Base-by-base conservation (phyloP, 2,797 vertebrate species). In the Gambusia yucatana region DNA sequence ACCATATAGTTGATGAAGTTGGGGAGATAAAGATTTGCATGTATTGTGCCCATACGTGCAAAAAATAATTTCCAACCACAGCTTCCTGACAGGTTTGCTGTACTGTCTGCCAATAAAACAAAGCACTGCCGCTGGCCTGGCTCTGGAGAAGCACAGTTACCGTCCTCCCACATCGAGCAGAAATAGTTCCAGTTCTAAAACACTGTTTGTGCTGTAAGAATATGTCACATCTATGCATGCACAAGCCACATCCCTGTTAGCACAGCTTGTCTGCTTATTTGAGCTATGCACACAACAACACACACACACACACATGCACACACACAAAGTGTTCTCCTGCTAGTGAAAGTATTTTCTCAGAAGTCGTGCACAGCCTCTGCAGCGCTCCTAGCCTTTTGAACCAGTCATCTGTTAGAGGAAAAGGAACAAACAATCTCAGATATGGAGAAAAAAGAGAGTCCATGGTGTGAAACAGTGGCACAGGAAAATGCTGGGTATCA, bases 181-280 rank as follows among this genome's bases (percentile, higher is more conserved):
- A 93, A 94, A 94, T 94, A 95, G 92, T 92, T 92, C 85, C 85
- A 81, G 79, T 81, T 93, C 80, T 85, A 91, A 93, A 94, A 92
- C 91, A 91, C 74, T 89, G 89, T 92, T 94, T 91, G 88, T 70
- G 81, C 84, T 82, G 79, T 59, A 83, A 79, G 78, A 73, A 84
- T 47, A 77, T 81, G 84, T 83, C 84, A 91, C 86, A 82, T 89
- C 86, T 81, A 72, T 81, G 76, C 85, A 86, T 82, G 82, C 86
- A 85, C 86, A 75, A 86, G 82, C 83, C 84, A 77, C 78, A 81
- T 85, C 89, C 79, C 89, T 91, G 89, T 94, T 92, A 92, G 88
- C 89, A 86, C 89, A 93, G 91, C 79, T 89, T 89, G 90, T 85
- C 87, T 87, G 79, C 69, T 81, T 91, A 77, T 92, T 93, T 92